Evolutionary conservation across 2,113 vertebrate species (phyloP).

Genomic region (Megatriorchis doriae): DNA sequence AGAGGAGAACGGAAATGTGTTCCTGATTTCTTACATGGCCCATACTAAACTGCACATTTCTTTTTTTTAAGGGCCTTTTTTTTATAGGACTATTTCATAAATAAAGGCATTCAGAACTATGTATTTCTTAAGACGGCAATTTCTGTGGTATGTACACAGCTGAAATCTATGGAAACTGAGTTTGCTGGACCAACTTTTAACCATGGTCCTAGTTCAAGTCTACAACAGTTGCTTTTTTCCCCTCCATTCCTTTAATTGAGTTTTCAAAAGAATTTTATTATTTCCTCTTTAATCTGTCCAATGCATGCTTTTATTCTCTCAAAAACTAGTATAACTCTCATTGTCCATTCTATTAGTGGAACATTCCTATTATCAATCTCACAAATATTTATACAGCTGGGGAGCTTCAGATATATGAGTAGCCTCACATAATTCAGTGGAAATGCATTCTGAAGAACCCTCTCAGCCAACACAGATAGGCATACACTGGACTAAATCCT

Average conservation of each 20-base stretch:
- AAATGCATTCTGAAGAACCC: neutral
- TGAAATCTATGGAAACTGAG: neutral
- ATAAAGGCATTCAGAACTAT: neutral
- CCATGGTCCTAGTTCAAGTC: neutral
- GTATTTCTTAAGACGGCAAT: neutral
- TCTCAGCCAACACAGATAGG: neutral
- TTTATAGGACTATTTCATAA: neutral
- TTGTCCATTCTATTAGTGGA: neutral
- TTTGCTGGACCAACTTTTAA: neutral
- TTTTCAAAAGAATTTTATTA: neutral
- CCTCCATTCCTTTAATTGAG: neutral
- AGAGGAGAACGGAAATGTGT: neutral
- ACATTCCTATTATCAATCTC: conserved; percentile 18
- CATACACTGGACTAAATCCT: neutral
- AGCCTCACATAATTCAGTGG: neutral
- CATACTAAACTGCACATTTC: neutral
- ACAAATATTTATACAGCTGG: conserved; percentile 49
- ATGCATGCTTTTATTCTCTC: neutral
- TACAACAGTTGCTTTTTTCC: neutral
- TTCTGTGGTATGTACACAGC: neutral
- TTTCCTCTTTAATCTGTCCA: neutral
- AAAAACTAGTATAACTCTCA: neutral
- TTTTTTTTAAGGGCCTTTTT: neutral
- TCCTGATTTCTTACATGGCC: neutral
- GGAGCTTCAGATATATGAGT: neutral